Conservation (phyloP, 2,113 vertebrate species). For the Engraulis encrasicolus region DNA sequence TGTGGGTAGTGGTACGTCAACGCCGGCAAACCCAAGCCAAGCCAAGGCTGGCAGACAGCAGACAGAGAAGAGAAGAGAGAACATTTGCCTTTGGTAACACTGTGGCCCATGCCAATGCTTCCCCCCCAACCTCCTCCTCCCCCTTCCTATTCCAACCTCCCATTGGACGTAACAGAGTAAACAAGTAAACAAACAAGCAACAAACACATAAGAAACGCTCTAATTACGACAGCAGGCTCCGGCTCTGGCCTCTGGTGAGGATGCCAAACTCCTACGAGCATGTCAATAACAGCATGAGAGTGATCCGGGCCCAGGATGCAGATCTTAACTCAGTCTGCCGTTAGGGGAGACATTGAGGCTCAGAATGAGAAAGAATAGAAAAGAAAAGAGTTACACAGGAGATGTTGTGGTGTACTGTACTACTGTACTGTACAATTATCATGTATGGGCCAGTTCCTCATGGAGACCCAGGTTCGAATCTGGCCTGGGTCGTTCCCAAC, state of each 20-base stretch:
- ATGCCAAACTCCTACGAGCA: neutral
- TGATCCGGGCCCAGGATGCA: neutral
- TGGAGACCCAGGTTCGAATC: too few species aligned
- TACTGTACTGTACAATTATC: too few species aligned
- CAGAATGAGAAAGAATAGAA: too few species aligned
- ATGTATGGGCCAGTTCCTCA: too few species aligned
- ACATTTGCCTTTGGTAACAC: neutral
- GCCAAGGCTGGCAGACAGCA: neutral
- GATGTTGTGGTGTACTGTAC: too few species aligned
- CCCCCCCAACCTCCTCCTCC: too few species aligned
- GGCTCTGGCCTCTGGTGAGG: neutral
- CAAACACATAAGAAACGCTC: too few species aligned
- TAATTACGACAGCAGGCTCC: neutral
- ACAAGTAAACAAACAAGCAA: neutral
- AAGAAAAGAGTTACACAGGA: too few species aligned
- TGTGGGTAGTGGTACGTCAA: neutral
- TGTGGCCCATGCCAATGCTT: neutral
- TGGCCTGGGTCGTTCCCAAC: too few species aligned
- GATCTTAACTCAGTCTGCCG: neutral
- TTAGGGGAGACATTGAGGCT: too few species aligned
- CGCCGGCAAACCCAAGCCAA: neutral
- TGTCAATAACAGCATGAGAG: neutral
- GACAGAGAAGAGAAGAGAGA: too few species aligned
- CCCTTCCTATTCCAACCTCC: too few species aligned
- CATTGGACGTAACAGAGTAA: neutral